Conservation (phyloP, 1,140 invertebrate genomes). For the Yoshiicerus persimilis region DNA sequence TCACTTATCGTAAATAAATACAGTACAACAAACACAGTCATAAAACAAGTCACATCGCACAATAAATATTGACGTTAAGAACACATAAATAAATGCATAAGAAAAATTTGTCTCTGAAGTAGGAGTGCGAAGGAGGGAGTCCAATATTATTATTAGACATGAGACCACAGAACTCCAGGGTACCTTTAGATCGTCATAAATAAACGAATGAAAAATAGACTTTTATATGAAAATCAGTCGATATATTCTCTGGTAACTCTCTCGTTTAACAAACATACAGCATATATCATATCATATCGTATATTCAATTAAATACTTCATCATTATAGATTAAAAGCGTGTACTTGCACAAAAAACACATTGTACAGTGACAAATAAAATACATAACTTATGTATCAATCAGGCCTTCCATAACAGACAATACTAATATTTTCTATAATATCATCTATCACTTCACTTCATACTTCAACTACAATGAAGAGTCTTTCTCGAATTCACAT, state of each 20-base stretch:
- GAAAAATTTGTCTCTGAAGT: not conserved
- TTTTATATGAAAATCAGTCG: constrained; percentile 43
- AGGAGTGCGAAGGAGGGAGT: not conserved
- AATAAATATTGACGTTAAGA: not conserved
- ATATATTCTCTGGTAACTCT: constrained; percentile 43
- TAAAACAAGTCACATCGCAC: not conserved
- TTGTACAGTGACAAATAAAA: not conserved
- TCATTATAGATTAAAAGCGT: not conserved
- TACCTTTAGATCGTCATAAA: not conserved
- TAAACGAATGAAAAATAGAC: not conserved
- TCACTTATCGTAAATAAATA: too few species aligned
- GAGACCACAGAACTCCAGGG: too few species aligned
- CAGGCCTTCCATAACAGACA: not conserved
- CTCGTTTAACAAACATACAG: constrained; percentile 43
- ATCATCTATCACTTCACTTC: not conserved
- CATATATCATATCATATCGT: not conserved
- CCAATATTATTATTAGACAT: not conserved
- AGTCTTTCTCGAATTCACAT: not conserved
- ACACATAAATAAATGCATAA: not conserved
- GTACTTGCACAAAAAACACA: not conserved
- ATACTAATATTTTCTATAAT: not conserved
- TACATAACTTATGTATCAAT: not conserved
- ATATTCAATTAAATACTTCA: constrained; percentile 7
- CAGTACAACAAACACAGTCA: too few species aligned
- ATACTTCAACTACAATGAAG: not conserved